Evolutionary conservation across 2,113 vertebrate species (phyloP).

Genomic region (Tyrannus savana): DNA sequence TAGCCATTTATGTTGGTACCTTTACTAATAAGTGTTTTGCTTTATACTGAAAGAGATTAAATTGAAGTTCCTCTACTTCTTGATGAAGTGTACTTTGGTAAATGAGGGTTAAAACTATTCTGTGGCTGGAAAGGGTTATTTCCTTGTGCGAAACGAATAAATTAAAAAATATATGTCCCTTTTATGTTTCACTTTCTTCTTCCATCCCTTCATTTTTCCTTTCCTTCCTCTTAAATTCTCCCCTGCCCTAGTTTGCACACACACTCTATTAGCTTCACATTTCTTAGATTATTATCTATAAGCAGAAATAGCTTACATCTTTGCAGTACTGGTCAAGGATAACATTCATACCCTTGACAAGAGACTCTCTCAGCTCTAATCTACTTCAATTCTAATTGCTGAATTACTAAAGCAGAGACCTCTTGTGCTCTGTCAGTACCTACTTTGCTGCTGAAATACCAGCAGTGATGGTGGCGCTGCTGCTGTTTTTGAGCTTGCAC

Average conservation of each 20-base stretch:
- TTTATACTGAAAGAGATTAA: conserved; percentile 35
- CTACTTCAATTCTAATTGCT: conserved; percentile 29
- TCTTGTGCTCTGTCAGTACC: background rate
- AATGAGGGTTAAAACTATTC: conserved; percentile 14
- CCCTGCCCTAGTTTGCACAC: background rate
- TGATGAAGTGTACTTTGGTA: background rate
- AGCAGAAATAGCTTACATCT: conserved; percentile 13
- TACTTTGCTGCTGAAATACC: conserved; percentile 6
- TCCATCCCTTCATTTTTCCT: background rate
- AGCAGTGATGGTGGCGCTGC: background rate
- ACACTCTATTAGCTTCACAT: background rate
- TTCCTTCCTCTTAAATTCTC: background rate
- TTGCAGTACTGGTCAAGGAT: conserved; percentile 53
- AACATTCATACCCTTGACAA: conserved; percentile 11
- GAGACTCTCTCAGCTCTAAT: conserved; percentile 18
- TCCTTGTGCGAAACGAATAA: background rate
- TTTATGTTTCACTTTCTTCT: background rate
- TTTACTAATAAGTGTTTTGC: conserved; percentile 29
- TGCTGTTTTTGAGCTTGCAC: background rate
- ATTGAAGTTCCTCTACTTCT: conserved; percentile 17
- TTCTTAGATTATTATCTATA: conserved; percentile 28
- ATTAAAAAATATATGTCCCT: background rate
- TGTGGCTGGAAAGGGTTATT: background rate
- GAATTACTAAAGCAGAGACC: conserved; percentile 11
- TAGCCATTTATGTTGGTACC: background rate